phyloP scores from a whole-genome alignment of 2,113 vertebrate species.

The Embiotoca jacksoni region DNA sequence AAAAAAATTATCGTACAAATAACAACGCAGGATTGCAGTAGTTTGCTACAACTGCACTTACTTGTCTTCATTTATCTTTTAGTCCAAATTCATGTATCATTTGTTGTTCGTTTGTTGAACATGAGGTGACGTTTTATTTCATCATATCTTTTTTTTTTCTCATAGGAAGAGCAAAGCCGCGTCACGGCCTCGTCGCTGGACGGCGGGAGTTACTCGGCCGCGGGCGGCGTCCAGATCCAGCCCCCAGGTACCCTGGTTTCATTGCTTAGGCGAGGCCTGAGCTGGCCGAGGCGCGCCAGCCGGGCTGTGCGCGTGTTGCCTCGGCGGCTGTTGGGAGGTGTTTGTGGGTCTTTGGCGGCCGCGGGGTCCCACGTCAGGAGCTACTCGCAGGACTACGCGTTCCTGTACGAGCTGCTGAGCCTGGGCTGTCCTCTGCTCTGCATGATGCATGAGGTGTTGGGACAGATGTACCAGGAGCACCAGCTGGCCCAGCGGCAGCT shows the following conservation, averaged over 20 bases:
- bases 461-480: slow-evolving; percentile 89
- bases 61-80: too few relatives aligned
- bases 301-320: slow-evolving; percentile 87
- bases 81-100: too few relatives aligned
- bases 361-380: slow-evolving; percentile 88
- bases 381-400: slow-evolving; percentile 90
- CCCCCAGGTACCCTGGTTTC: slow-evolving; percentile 95
- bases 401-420: slow-evolving; percentile 93
- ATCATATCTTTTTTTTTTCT: neutral
- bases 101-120: too few relatives aligned
- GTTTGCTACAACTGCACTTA: too few relatives aligned
- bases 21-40: too few relatives aligned
- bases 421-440: slow-evolving; percentile 91
- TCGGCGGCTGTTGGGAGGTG: slow-evolving; percentile 84
- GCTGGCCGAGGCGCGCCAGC: slow-evolving; percentile 87
- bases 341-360: slow-evolving; percentile 83
- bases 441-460: slow-evolving; percentile 88
- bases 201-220: slow-evolving; percentile 69
- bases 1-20: too few relatives aligned
- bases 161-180: slow-evolving; percentile 59
- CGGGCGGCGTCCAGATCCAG: slow-evolving; percentile 80
- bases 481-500: slow-evolving; percentile 47
- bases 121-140: neutral
- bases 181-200: slow-evolving; percentile 52
- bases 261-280: slow-evolving; percentile 88